Conservation (phyloP, 2,888 invertebrate species). For the Steinernema hermaphroditum region DNA sequence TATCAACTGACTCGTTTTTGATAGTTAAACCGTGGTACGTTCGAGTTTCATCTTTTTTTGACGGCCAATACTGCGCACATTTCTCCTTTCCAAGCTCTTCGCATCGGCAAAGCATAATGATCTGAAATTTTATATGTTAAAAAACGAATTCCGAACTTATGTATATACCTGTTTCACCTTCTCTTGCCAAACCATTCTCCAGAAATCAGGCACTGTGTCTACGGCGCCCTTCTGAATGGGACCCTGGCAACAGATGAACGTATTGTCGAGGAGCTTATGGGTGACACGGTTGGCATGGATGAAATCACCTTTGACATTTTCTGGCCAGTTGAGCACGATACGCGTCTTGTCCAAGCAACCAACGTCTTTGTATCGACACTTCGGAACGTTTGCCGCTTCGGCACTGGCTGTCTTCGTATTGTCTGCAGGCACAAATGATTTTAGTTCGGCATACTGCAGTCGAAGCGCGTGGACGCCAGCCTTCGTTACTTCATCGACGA, state of each 20-base stretch:
- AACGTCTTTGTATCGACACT: constrained; percentile 30
- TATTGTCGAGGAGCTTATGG: constrained; percentile 9
- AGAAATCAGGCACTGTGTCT: constrained; percentile 34
- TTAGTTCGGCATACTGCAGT: constrained; percentile 32
- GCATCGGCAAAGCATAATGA: constrained; percentile 14
- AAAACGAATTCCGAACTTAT: constrained; percentile 22
- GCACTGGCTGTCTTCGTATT: background rate
- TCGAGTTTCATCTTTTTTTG: background rate
- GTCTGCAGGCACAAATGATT: constrained; percentile 29
- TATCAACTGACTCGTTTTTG: background rate
- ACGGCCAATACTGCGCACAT: constrained; percentile 19
- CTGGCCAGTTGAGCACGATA: background rate
- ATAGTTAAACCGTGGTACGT: background rate
- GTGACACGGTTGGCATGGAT: constrained; percentile 9
- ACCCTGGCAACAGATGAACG: constrained; percentile 33
- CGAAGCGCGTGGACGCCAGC: constrained; percentile 21
- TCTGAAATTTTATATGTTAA: constrained; percentile 2
- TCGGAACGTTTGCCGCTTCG: background rate
- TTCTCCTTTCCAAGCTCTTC: constrained; percentile 23
- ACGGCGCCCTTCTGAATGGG: constrained; percentile 27
- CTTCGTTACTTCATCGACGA: constrained; percentile 1
- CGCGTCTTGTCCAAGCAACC: constrained; percentile 30
- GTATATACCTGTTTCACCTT: constrained; percentile 37
- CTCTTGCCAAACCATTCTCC: constrained; percentile 41
- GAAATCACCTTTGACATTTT: background rate